A percentile compares a stretch with the other conserved stretches of the same genome.
These are phyloP conservation scores for Drosophila antonietae DNA, from an alignment of 2,888 invertebrate species.

Conservation along the genomic window DNA sequence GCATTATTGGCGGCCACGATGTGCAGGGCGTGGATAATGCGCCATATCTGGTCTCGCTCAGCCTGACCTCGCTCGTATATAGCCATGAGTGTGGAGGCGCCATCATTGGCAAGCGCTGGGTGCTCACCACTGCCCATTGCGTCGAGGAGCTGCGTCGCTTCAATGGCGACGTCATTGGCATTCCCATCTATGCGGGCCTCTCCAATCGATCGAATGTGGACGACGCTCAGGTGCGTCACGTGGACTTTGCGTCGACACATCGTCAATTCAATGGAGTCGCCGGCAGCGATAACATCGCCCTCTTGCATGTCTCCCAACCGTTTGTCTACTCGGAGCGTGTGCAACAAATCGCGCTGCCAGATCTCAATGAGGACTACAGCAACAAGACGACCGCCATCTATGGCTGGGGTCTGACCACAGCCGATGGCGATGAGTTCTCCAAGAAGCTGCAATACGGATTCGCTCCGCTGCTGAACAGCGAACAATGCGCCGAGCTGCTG, in stretches of 20 bases:
- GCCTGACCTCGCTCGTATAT: slow-evolving; percentile 63
- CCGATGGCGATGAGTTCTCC: slow-evolving; percentile 56
- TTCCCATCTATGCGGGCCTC: slow-evolving; percentile 74
- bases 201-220: slow-evolving; percentile 60
- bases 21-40: slow-evolving; percentile 70
- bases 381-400: slow-evolving; percentile 60
- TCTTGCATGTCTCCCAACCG: slow-evolving; percentile 82
- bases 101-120: slow-evolving; percentile 83
- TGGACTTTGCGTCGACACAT: slow-evolving; percentile 81
- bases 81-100: slow-evolving; percentile 85
- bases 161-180: slow-evolving; percentile 64
- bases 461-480: slow-evolving; percentile 56
- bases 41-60: slow-evolving; percentile 75
- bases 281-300: slow-evolving; percentile 86
- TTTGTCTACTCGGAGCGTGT: slow-evolving; percentile 80
- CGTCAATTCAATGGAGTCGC: slow-evolving; percentile 80
- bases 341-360: slow-evolving; percentile 83
- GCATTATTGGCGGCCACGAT: slow-evolving; percentile 71
- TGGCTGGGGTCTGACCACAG: slow-evolving; percentile 76
- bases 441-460: slow-evolving; percentile 68
- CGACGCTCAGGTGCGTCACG: slow-evolving; percentile 75
- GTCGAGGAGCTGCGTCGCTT: slow-evolving; percentile 48
- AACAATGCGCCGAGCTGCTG: slow-evolving; percentile 50
- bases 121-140: slow-evolving; percentile 84
- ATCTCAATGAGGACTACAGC: slow-evolving; percentile 59